A percentile compares a stretch with the other conserved stretches of the same genome.
Evolutionary conservation across 2,888 invertebrate genomes (phyloP).

Genomic region (Gryllus longicercus): DNA sequence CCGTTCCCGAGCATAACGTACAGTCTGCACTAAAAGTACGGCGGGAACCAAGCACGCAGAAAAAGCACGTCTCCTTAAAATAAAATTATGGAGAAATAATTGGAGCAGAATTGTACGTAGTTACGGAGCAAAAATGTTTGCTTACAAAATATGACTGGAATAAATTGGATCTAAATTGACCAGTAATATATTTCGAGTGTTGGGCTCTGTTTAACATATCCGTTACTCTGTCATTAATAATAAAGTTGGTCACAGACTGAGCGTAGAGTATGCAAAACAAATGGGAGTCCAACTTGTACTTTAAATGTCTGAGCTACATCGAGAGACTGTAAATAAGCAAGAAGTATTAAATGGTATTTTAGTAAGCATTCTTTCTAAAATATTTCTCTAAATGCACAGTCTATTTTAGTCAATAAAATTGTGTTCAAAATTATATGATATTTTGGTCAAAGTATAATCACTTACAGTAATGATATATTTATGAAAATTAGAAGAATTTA

Average conservation of each 20-base stretch:
- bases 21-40: conserved; percentile 28
- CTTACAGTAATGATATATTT: too few species aligned
- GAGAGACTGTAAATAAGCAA: neutral
- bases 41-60: conserved; percentile 1
- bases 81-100: conserved; percentile 8
- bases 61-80: conserved; percentile 17
- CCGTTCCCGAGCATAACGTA: conserved; percentile 31
- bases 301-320: too few species aligned
- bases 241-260: neutral
- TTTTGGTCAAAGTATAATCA: too few species aligned
- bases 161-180: conserved; percentile 17
- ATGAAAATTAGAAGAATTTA: too few species aligned
- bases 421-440: too few species aligned
- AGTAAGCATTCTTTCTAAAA: too few species aligned
- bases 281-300: too few species aligned
- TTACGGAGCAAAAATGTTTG: conserved; percentile 10
- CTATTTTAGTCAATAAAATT: too few species aligned
- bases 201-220: neutral
- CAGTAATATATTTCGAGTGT: neutral
- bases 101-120: neutral
- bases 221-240: conserved; percentile 1
- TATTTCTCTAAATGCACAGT: too few species aligned
- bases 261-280: too few species aligned
- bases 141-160: conserved; percentile 17
- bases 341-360: too few species aligned